Conservation (phyloP, 1,140 invertebrate species). For the Paracyclopina nana region DNA sequence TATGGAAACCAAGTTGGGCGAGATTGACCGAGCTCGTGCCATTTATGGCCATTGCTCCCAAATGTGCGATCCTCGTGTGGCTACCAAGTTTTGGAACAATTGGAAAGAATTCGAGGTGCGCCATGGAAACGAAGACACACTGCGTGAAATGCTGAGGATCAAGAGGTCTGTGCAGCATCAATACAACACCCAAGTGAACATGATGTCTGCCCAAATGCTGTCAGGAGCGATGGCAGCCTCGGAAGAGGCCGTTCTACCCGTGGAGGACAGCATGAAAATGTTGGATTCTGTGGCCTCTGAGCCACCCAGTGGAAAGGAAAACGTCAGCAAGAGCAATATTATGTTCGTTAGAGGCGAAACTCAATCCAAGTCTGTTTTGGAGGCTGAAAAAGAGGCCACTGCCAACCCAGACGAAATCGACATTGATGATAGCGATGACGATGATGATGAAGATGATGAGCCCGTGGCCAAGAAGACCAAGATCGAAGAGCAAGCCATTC, state of each 20-base stretch:
- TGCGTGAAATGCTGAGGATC: constrained; percentile 95
- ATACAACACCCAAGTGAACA: constrained; percentile 86
- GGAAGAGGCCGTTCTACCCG: constrained; percentile 40
- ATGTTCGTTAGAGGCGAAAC: constrained; percentile 66
- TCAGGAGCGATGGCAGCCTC: constrained; percentile 37
- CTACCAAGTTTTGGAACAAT: constrained; percentile 83
- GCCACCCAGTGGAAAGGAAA: constrained; percentile 36
- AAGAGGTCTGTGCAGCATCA: constrained; percentile 91
- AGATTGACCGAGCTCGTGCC: constrained; percentile 86
- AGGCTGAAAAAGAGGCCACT: constrained; percentile 39
- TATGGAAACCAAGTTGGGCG: constrained; percentile 91
- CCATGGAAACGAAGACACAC: constrained; percentile 99
- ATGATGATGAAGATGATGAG: constrained; percentile 44
- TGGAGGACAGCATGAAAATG: constrained; percentile 49
- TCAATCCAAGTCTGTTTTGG: constrained; percentile 47
- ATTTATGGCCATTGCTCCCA: constrained; percentile 97
- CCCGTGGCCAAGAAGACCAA: constrained; percentile 31
- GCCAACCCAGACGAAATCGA: constrained; percentile 87
- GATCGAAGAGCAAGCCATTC: constrained; percentile 56
- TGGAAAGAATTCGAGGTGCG: constrained; percentile 99
- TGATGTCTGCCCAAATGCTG: constrained; percentile 94
- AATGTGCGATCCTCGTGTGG: constrained; percentile 91
- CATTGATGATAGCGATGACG: constrained; percentile 55
- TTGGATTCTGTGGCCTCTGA: constrained; percentile 72
- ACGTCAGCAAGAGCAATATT: constrained; percentile 31